Evolutionary conservation across 2,113 vertebrate genomes (phyloP).

Genomic region (Alligator mississippiensis): DNA sequence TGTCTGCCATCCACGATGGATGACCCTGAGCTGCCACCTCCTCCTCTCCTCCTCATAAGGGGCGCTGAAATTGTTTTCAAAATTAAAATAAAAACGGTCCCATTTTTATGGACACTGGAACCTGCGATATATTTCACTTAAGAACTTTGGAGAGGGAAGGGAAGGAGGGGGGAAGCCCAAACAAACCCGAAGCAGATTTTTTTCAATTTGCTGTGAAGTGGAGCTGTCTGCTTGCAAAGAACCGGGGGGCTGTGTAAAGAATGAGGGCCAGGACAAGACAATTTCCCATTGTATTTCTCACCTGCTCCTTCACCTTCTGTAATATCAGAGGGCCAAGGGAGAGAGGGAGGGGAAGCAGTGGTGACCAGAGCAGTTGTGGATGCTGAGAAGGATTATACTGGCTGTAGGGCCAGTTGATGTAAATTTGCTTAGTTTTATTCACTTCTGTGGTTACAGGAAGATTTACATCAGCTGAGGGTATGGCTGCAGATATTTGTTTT

Average conservation of each 20-base stretch:
- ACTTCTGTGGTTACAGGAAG: background rate
- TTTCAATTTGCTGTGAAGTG: slow-evolving; percentile 75
- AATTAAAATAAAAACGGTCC: slow-evolving; percentile 85
- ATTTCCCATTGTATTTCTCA: background rate
- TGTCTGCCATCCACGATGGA: slow-evolving; percentile 80
- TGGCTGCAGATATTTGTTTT: background rate
- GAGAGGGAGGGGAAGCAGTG: background rate
- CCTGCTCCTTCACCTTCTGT: background rate
- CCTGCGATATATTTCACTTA: slow-evolving; percentile 82
- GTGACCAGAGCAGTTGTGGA: background rate
- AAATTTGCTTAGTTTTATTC: background rate
- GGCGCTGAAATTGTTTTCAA: slow-evolving; percentile 81
- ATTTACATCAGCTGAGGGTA: background rate
- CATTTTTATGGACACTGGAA: slow-evolving; percentile 78
- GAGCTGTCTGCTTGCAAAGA: background rate
- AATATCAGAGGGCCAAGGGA: background rate
- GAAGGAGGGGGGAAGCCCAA: background rate
- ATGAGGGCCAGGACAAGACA: background rate
- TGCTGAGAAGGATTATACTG: background rate
- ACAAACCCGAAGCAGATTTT: background rate
- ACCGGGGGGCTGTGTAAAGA: background rate
- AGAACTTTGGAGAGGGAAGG: slow-evolving; percentile 30
- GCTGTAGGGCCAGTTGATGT: background rate
- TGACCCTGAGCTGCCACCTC: slow-evolving; percentile 30
- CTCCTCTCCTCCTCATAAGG: background rate